Percentiles rank a stretch among this genome's conserved stretches.
phyloP scores from a whole-genome alignment of 2,888 invertebrate species.

The Lochmaea capreae region DNA sequence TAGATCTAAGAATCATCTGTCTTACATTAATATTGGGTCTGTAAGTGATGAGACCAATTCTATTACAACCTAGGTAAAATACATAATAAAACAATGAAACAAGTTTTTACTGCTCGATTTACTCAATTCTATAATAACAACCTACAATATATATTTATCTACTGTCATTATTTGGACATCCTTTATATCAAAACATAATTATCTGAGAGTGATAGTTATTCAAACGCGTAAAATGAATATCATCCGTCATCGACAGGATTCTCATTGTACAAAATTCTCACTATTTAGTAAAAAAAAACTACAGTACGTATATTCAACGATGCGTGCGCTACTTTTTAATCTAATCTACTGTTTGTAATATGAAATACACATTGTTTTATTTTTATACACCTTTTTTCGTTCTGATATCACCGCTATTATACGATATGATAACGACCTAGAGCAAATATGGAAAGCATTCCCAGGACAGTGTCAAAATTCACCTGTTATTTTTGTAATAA shows the following conservation, averaged over 20 bases:
- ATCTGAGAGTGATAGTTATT: neutral
- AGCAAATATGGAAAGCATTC: constrained; percentile 43
- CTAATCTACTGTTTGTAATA: constrained; percentile 45
- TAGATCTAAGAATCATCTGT: no score
- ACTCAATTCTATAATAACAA: no score
- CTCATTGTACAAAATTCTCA: neutral
- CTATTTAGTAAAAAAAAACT: constrained; percentile 1
- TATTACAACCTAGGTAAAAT: no score
- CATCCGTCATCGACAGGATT: neutral
- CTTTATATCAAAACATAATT: neutral
- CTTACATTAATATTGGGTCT: no score
- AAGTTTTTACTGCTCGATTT: no score
- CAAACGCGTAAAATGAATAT: neutral
- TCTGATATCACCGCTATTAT: constrained; percentile 27
- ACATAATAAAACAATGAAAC: no score
- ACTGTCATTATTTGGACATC: neutral
- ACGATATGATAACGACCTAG: constrained; percentile 25
- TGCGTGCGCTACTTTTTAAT: constrained; percentile 34
- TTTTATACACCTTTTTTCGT: constrained; percentile 31
- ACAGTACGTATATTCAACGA: constrained; percentile 4
- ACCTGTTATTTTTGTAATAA: constrained; percentile 78
- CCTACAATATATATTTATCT: no score
- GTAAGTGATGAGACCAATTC: no score
- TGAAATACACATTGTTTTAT: constrained; percentile 36
- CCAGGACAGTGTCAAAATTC: constrained; percentile 52